Base-by-base conservation (phyloP, 2,113 vertebrate genomes). In the Microtus montanus region DNA sequence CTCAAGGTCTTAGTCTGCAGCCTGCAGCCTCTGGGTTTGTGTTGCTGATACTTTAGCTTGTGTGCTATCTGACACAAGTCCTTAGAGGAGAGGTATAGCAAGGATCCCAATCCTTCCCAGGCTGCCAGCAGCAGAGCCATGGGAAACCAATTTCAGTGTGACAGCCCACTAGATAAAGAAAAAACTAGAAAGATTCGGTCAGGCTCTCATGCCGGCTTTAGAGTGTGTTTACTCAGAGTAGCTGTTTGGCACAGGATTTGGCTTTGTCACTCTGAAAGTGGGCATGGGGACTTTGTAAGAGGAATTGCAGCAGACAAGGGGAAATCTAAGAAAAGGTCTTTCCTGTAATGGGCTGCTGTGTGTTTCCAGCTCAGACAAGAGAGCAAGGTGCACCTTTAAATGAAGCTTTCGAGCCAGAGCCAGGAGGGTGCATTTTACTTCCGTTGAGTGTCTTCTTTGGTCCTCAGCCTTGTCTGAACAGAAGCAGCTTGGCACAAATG, bases 141-240 rank as follows among this genome's bases (percentile, higher is more conserved):
- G 78, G 94, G 64, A 90, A 95, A 95, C 17, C 75, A 83, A 19
- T 90, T 89, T 86, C 82, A 91, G 52, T 89, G 71, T 95, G 79
- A 94, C 47, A 35, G 14, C 74, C 87, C 49, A 90, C 93, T 75
- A 97, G 88, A 93, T 71, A 95, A 96, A 86, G 58, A 64, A 93
- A 85, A 95, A 58, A 90, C 79, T 79, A 44, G 74, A 96, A 95
- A 91, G 91, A 90, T 71, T 75, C 64, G 68, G 68, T 75, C 71
- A 82, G 73, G 26, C 38, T 74, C n/a, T 90, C 78, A 47, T 84
- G 73, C 74, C 52, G 7, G 77, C 30, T 77, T 38, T 12, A 85
- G 85, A 96, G n/a, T 68, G 26, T 89, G 82, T 96, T 92, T 77
- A 38, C 49, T 77, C 71, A 58, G 87, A 92, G 47, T 78, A 87